Conservation (phyloP, 2,113 vertebrate genomes). For the Calidris pygmaea region DNA sequence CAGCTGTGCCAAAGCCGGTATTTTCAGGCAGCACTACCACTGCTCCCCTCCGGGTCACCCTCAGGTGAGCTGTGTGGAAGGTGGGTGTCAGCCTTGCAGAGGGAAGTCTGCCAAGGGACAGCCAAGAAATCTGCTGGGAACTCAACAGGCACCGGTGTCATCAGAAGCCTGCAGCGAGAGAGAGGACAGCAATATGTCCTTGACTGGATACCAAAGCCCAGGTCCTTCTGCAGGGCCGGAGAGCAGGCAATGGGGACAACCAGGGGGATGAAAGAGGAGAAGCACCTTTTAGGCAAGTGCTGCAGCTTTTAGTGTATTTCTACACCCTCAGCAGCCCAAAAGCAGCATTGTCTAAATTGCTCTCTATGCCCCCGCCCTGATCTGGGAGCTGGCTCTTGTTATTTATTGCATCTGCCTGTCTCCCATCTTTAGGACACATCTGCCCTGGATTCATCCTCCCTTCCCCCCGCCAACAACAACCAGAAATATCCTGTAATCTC, state of each 20-base stretch:
- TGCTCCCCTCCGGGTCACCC: neutral
- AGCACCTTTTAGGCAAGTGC: neutral
- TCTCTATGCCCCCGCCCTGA: neutral
- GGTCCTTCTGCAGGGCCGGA: neutral
- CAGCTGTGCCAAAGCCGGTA: neutral
- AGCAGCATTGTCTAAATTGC: neutral
- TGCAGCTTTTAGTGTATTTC: neutral
- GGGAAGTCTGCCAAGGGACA: neutral
- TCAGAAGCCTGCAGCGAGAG: neutral
- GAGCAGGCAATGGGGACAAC: neutral
- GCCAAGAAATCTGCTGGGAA: neutral
- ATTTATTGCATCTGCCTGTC: neutral
- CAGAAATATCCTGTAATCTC: conserved; percentile 52
- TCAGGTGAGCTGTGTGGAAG: neutral
- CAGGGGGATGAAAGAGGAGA: neutral
- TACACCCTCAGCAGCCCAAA: neutral
- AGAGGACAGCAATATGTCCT: neutral
- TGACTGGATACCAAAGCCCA: neutral
- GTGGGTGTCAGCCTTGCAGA: neutral
- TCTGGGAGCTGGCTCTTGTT: neutral
- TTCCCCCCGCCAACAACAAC: neutral
- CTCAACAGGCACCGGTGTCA: accelerated
- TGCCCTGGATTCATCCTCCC: neutral
- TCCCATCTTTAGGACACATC: neutral
- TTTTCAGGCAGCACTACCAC: neutral